These are phyloP conservation scores for Pseudachorutes palmiensis DNA, from an alignment of 1,140 invertebrate species.

Conservation along the genomic window DNA sequence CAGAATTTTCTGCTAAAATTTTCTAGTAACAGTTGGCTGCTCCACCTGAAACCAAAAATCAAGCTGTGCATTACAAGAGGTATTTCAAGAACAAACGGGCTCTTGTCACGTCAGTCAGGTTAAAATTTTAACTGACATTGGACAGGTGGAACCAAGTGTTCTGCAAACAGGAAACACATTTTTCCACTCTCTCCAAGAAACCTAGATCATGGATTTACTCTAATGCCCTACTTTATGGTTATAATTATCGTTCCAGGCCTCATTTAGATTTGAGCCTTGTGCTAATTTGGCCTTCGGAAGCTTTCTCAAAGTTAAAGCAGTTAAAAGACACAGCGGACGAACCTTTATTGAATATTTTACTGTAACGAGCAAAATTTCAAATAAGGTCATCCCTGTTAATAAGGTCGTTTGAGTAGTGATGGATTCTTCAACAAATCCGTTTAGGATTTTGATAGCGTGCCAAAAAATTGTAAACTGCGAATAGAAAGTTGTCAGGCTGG, in stretches of 20 bases:
- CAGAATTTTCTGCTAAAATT: neutral
- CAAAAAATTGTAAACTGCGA: neutral
- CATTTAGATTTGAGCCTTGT: neutral
- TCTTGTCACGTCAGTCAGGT: conserved; percentile 3
- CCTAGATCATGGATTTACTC: neutral
- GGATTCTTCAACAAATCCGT: neutral
- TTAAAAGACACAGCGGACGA: neutral
- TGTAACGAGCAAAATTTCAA: neutral
- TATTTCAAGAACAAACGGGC: neutral
- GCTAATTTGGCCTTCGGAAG: neutral
- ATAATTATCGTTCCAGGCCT: neutral
- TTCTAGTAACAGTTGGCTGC: neutral
- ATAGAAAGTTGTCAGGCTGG: neutral
- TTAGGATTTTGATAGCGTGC: neutral
- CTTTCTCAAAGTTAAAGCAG: neutral
- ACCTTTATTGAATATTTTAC: neutral
- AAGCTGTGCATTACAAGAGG: neutral
- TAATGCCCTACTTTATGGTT: neutral
- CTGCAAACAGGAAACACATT: neutral
- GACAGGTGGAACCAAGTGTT: neutral
- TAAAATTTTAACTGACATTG: neutral
- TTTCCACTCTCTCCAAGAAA: neutral
- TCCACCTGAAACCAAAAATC: neutral
- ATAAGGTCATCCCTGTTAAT: neutral
- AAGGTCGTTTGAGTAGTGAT: neutral